Conservation (phyloP, 1,140 invertebrate genomes). For the Cryptotermes secundus region DNA sequence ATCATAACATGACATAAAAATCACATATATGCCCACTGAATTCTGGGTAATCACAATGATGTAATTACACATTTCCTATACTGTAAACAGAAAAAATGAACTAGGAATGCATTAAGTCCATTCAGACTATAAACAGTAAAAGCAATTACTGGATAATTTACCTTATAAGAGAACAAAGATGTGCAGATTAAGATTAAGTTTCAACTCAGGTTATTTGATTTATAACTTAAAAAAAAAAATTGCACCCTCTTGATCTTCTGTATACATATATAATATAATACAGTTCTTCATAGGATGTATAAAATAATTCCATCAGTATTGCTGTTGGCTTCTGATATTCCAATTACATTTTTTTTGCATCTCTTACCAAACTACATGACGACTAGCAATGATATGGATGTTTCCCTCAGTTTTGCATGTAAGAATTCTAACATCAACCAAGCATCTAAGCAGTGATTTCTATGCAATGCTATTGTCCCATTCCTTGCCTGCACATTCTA, state of each 20-base stretch:
- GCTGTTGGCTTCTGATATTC: background rate
- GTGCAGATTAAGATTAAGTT: background rate
- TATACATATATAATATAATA: background rate
- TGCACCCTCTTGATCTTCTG: background rate
- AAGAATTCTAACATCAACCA: conserved; percentile 17
- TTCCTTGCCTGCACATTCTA: background rate
- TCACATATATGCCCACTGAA: background rate
- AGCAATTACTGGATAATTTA: conserved; percentile 3
- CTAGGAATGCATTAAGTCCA: background rate
- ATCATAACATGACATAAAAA: background rate
- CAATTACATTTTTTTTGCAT: background rate
- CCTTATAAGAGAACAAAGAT: background rate
- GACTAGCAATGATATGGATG: conserved; percentile 33
- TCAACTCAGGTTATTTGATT: background rate
- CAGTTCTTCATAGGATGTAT: background rate
- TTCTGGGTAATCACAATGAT: background rate
- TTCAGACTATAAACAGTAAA: background rate
- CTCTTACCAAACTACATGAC: conserved; percentile 16
- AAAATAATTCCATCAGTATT: background rate
- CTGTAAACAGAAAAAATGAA: background rate
- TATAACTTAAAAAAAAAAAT: background rate
- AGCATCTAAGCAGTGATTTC: conserved; percentile 4
- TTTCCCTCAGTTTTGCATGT: conserved; percentile 9
- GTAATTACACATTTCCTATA: background rate
- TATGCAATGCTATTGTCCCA: background rate